Evolutionary conservation across 2,113 vertebrate species (phyloP), one percentile per base, ranked within the genome.

Genomic region (Stigmatopora nigra): DNA sequence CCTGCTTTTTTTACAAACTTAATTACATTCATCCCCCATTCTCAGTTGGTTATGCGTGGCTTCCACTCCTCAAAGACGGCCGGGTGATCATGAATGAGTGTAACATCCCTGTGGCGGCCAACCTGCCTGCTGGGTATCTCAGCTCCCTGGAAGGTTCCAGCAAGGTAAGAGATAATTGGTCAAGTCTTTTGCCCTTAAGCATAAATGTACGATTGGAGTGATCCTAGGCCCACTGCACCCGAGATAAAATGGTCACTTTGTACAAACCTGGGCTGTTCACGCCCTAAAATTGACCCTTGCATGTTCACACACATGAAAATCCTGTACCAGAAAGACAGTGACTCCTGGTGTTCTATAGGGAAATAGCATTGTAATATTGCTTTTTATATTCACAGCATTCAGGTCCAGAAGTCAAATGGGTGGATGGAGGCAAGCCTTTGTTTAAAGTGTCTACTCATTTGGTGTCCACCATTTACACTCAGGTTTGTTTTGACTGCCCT

Each of bases 381-480:
- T 46, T 7, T 8, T 13, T 55, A 64, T 7, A 10, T 84, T 7
- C 2, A 82, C 46, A 99, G 95, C 95, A 98, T 88, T 90, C 90
- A 31, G 89, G 91, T 69, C 93, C 94, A 76, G 97, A 99, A 88
- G 89, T 99, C 62, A 98, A 97, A 81, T 99, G 96, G 96, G 95
- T 99, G 36, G 97, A 99, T 77, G 95, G 96, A 87, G 94, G 93
- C 53, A 98, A 95, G 73, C 92, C 91, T 3, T 82, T 99, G 38
- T 88, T 98, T 61, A 97, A 92, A 80, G 88, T 99, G 81, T 93
- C 94, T 62, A 90, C 95, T 70, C 97, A 98, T 83, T 90, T 98
- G 3, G 95, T 98, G 68, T 99, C 97, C 66, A 99, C 96, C 4
- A 91, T 99, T 35, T 98, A 98, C 83, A 94, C 95, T 61, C 96